These are phyloP conservation scores for Lithophane socia DNA, from an alignment of 2,888 invertebrate genomes.

Conservation along the genomic window DNA sequence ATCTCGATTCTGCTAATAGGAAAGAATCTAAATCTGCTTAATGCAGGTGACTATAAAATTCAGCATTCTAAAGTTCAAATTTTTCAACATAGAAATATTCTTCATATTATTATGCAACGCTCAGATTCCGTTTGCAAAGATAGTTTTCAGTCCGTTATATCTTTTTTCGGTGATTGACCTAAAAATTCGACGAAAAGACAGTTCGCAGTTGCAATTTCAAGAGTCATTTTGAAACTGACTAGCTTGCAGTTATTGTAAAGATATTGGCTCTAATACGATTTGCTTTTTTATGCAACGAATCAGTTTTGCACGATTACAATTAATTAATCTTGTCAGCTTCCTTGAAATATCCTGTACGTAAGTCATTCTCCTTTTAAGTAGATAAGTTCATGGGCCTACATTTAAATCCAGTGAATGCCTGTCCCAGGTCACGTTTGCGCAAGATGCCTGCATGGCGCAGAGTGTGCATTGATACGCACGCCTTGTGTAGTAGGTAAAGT, in stretches of 20 bases:
- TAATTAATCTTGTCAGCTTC: not conserved
- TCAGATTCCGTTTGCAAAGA: not conserved
- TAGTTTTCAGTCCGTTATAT: not conserved
- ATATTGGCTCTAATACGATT: constrained; percentile 56
- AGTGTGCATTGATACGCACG: constrained; percentile 31
- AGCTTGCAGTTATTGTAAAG: constrained; percentile 38
- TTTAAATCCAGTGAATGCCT: constrained; percentile 26
- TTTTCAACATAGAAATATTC: constrained; percentile 1
- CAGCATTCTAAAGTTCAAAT: not conserved
- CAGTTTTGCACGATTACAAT: constrained; percentile 67
- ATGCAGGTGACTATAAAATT: not conserved
- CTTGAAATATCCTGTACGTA: not conserved
- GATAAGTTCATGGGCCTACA: not conserved
- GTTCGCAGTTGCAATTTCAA: constrained; percentile 15
- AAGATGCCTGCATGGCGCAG: constrained; percentile 33
- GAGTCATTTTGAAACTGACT: constrained; percentile 30
- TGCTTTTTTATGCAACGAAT: constrained; percentile 67
- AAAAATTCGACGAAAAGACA: constrained; percentile 25
- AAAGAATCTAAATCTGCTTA: not conserved
- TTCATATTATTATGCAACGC: no score
- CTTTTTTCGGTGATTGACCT: constrained; percentile 18
- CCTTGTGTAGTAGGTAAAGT: not conserved
- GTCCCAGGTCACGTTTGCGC: constrained; percentile 30
- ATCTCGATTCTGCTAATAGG: not conserved
- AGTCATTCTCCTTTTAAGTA: not conserved